Percentiles rank a stretch among this genome's conserved stretches.
These are phyloP conservation scores for Sebastes goodei DNA, from an alignment of 2,797 vertebrate species.

Conservation along the genomic window DNA sequence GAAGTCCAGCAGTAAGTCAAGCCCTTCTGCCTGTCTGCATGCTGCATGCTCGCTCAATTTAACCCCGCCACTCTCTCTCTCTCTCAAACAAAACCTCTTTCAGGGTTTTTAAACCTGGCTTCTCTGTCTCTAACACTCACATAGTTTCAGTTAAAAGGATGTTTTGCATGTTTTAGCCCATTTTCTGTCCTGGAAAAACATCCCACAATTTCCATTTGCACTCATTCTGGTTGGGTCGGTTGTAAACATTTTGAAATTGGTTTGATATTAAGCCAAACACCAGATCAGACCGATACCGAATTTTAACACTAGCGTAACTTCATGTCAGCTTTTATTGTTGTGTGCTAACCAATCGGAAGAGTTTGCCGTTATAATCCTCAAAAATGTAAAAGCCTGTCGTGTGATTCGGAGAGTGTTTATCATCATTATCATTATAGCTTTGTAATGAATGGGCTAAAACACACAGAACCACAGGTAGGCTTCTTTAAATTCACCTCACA, in stretches of 20 bases:
- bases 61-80: slow-evolving; percentile 1
- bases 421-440: neutral
- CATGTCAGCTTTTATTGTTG: neutral
- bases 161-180: slow-evolving; percentile 29
- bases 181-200: neutral
- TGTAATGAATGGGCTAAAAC: slow-evolving; percentile 31
- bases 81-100: neutral
- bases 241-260: neutral
- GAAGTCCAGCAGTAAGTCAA: slow-evolving; percentile 99
- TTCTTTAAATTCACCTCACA: neutral
- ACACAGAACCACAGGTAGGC: neutral
- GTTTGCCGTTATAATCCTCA: neutral
- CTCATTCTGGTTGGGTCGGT: neutral
- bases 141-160: neutral
- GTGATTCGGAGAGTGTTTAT: neutral
- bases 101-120: neutral
- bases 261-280: neutral
- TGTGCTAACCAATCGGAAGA: neutral
- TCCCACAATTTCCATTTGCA: neutral
- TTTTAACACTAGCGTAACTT: neutral
- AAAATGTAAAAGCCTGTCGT: neutral
- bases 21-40: slow-evolving; percentile 64
- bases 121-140: neutral
- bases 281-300: neutral
- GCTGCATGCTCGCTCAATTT: slow-evolving; percentile 51